Base-by-base conservation (phyloP, 2,888 invertebrate species). In the Mactromeris polynyma region DNA sequence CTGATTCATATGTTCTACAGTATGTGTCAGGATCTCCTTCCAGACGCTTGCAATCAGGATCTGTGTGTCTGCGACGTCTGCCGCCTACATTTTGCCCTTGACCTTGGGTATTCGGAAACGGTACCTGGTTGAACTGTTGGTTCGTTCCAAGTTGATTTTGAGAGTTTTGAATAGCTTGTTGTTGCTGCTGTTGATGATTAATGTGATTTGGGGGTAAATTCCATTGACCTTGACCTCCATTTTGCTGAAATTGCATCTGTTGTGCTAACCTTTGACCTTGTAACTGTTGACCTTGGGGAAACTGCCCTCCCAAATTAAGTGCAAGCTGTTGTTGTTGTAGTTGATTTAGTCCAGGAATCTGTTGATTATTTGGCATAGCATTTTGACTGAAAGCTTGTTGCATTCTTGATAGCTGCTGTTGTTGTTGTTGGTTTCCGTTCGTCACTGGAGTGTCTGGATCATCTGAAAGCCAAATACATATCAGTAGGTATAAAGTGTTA, bases 1-100 rank as follows among this genome's bases (percentile, higher is more conserved):
- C 87, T 11, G 90, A 84, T 40, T 92, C 90, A 73, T 89, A 92
- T 31, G 73, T 85, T 84, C 87, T 54, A 77, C 92, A 92, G 81
- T 89, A 90, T 14, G 86, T 89, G 7, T 90, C 87, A 31, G 89
- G 90, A 36, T 89, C 89, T 69, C 80, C 46, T 64, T 89, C 81
- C 4, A 92, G 83, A 33, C 87, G 83, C 21, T 87, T 79, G 81
- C 92, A 92, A 38, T 87, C 89, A 17, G 92, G 89, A 26, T 90
- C 89, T 14, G 69, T 64, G 77, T 90, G 88, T 38, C 92, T 54
- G n/a, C 83, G 85, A 38, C 80, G 79, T 80, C 92, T 69, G 51
- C 79, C 79, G 46, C 17, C n/a, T n/a, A 64, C 21, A 17, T 36
- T 58, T 2, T 33, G 81, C 31, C 58, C 77, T 54, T 73, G 81